Evolutionary conservation across 2,888 invertebrate genomes (phyloP).

Genomic region (Leptinotarsa rubiginosa): DNA sequence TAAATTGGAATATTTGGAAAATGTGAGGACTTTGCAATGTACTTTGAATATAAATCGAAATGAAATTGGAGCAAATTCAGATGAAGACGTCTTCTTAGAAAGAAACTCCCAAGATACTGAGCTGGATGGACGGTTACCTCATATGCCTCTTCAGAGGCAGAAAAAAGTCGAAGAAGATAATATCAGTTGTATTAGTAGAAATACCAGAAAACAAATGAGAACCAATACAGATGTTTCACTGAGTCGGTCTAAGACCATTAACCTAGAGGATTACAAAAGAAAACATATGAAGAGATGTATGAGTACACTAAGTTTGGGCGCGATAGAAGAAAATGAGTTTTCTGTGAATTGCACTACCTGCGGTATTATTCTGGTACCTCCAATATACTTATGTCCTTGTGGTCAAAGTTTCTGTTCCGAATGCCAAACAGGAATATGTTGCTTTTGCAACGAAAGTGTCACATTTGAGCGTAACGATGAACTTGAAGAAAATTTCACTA

Average conservation of each 20-base stretch:
- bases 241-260: conserved; percentile 47
- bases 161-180: conserved; percentile 29
- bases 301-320: conserved; percentile 48
- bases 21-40: conserved; percentile 41
- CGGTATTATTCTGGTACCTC: conserved; percentile 49
- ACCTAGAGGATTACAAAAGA: conserved; percentile 42
- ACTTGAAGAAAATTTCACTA: conserved; percentile 52
- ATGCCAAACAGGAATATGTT: conserved; percentile 50
- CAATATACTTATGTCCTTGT: conserved; percentile 53
- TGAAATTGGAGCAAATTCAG: conserved; percentile 20
- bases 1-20: conserved; percentile 35
- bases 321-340: conserved; percentile 48
- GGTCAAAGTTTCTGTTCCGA: conserved; percentile 53
- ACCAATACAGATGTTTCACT: conserved; percentile 29
- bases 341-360: conserved; percentile 51
- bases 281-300: conserved; percentile 40
- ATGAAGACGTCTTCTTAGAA: conserved; percentile 33
- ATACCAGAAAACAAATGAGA: background rate
- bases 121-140: conserved; percentile 18
- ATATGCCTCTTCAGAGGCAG: conserved; percentile 33
- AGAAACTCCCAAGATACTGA: background rate
- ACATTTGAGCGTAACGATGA: conserved; percentile 51
- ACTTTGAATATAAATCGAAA: conserved; percentile 38
- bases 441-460: conserved; percentile 48
- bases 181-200: background rate